Evolutionary conservation across 2,113 vertebrate species (phyloP).

Genomic region (Syrmaticus mikado): DNA sequence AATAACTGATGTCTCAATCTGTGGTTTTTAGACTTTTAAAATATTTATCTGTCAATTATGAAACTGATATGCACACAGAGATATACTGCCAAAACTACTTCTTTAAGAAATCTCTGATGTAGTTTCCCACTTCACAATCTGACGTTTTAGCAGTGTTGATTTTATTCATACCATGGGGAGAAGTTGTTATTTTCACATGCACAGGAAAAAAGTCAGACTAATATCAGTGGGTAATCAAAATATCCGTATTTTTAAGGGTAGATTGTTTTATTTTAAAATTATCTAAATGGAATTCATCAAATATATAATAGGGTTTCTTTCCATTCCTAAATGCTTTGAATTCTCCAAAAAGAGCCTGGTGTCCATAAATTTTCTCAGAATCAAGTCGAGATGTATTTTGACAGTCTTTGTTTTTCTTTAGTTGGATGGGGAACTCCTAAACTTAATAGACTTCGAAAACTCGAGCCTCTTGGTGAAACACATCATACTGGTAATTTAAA

Average conservation of each 20-base stretch:
- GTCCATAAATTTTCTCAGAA: background rate
- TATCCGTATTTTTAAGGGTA: background rate
- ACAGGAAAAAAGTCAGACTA: background rate
- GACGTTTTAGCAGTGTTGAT: background rate
- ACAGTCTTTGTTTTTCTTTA: slow-evolving; percentile 78
- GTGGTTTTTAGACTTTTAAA: background rate
- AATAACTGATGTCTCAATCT: background rate
- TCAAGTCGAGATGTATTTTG: slow-evolving; percentile 23
- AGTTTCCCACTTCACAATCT: background rate
- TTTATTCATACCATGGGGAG: fast-evolving
- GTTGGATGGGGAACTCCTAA: slow-evolving; percentile 86
- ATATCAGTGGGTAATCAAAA: background rate
- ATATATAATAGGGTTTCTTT: background rate
- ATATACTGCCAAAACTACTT: background rate
- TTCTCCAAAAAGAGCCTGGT: background rate
- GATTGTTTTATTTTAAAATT: background rate
- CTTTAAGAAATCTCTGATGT: background rate
- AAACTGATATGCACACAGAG: background rate
- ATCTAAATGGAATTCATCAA: background rate
- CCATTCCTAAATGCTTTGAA: background rate
- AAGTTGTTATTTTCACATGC: background rate
- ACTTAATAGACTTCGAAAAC: slow-evolving; percentile 84
- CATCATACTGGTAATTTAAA: slow-evolving; percentile 80
- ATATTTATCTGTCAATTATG: background rate
- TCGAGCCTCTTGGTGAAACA: slow-evolving; percentile 83